These are phyloP conservation scores for Mimas tiliae DNA, from an alignment of 2,888 invertebrate genomes.

Conservation along the genomic window DNA sequence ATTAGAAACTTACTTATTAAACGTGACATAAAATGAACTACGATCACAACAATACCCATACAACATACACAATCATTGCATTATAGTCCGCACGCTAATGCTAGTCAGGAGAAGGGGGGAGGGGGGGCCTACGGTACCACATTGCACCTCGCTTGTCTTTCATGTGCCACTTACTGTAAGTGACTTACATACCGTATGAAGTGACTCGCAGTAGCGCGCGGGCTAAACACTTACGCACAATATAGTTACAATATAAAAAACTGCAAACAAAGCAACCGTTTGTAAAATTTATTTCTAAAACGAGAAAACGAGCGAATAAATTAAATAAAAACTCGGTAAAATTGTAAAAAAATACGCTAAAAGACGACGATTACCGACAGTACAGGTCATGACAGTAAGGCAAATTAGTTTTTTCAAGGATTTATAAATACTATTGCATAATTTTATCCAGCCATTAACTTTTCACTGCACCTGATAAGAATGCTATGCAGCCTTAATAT, in stretches of 20 bases:
- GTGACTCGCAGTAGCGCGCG: not conserved
- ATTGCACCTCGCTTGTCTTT: too few species aligned
- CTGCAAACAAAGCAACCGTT: not conserved
- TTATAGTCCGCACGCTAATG: not conserved
- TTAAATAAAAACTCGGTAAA: not conserved
- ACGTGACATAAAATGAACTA: not conserved
- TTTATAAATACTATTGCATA: too few species aligned
- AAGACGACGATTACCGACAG: not conserved
- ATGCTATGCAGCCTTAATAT: too few species aligned
- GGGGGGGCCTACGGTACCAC: not conserved
- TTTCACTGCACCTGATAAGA: too few species aligned
- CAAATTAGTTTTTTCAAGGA: not conserved
- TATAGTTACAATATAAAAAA: not conserved
- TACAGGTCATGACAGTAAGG: not conserved
- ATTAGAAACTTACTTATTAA: not conserved
- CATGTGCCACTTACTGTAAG: too few species aligned
- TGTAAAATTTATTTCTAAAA: not conserved
- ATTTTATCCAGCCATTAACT: too few species aligned
- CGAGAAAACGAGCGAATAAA: conserved; percentile 9
- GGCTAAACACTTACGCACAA: not conserved
- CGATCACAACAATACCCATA: not conserved
- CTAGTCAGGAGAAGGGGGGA: not conserved
- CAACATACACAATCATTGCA: not conserved
- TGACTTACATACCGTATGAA: too few species aligned
- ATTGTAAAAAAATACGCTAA: not conserved